phyloP scores from a whole-genome alignment of 1,140 invertebrate genomes.

The Galleria mellonella region DNA sequence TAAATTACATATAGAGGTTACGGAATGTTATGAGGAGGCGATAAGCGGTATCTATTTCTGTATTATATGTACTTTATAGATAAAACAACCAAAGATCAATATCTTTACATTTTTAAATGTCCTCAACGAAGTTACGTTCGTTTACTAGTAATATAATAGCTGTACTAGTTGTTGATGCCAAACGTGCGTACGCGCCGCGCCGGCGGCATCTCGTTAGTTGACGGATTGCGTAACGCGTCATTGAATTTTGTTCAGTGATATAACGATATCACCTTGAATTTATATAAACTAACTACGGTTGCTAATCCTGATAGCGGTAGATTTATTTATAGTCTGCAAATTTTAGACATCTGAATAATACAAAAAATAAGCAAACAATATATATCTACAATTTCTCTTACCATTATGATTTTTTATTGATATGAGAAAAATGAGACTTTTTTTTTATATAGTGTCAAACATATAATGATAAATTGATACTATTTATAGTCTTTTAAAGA shows the following conservation, averaged over 20 bases:
- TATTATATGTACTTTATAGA: no score
- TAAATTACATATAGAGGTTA: neutral
- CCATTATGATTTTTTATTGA: no score
- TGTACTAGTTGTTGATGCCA: slow-evolving; percentile 13
- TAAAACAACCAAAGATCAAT: neutral
- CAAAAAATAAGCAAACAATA: no score
- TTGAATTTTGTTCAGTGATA: slow-evolving; percentile 17
- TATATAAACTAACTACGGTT: slow-evolving; percentile 6
- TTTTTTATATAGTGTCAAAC: no score
- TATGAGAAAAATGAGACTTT: no score
- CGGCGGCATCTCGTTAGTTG: slow-evolving; percentile 12
- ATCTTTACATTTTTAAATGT: neutral
- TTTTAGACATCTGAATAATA: no score
- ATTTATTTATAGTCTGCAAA: no score
- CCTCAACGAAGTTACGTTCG: slow-evolving; percentile 1
- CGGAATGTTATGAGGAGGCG: neutral
- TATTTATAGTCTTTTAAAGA: no score
- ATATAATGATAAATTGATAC: no score
- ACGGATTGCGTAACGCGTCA: slow-evolving; percentile 33
- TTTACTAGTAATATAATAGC: slow-evolving; percentile 13
- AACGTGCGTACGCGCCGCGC: slow-evolving; percentile 37
- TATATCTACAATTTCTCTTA: no score
- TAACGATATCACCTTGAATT: slow-evolving; percentile 27
- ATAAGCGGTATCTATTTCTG: neutral
- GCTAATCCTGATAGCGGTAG: no score